A percentile compares a stretch with the other conserved stretches of the same genome.
Evolutionary conservation across 2,888 invertebrate genomes (phyloP).

Genomic region (Amorpha juglandis): DNA sequence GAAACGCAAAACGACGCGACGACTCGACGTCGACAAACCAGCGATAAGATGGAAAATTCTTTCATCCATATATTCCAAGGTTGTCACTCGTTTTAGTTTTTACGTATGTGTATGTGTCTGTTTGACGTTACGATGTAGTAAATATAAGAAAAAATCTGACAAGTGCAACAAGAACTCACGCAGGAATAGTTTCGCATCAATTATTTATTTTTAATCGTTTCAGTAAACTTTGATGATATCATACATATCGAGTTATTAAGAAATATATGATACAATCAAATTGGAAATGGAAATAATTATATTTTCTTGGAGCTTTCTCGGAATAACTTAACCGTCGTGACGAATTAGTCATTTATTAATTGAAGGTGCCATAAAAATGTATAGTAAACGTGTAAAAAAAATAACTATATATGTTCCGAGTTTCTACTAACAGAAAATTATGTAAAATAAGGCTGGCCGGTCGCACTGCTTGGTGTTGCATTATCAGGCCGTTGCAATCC

Average conservation of each 20-base stretch:
- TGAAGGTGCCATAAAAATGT: too few relatives aligned
- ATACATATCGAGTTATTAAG: too few relatives aligned
- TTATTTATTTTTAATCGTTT: not conserved
- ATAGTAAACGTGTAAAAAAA: not conserved
- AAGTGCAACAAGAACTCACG: not conserved
- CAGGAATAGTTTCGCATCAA: not conserved
- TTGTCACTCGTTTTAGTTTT: not conserved
- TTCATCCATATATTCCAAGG: not conserved
- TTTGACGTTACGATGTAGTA: not conserved
- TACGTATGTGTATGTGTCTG: not conserved
- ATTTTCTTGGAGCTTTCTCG: too few relatives aligned
- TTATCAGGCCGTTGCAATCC: not conserved
- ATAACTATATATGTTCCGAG: not conserved
- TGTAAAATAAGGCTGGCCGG: conserved; percentile 7
- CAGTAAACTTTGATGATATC: too few relatives aligned
- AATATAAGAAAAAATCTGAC: not conserved
- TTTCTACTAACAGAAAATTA: not conserved
- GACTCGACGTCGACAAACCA: too few relatives aligned
- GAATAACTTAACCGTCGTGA: too few relatives aligned
- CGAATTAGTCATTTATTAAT: too few relatives aligned
- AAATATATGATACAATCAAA: too few relatives aligned
- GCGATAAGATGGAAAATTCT: not conserved
- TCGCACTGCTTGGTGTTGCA: conserved; percentile 5
- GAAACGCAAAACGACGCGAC: too few relatives aligned
- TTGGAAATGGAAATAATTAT: too few relatives aligned